Percentiles rank a stretch among this genome's conserved stretches.
phyloP scores from a whole-genome alignment of 2,113 vertebrate genomes.

The Forbesichthys agassizii region DNA sequence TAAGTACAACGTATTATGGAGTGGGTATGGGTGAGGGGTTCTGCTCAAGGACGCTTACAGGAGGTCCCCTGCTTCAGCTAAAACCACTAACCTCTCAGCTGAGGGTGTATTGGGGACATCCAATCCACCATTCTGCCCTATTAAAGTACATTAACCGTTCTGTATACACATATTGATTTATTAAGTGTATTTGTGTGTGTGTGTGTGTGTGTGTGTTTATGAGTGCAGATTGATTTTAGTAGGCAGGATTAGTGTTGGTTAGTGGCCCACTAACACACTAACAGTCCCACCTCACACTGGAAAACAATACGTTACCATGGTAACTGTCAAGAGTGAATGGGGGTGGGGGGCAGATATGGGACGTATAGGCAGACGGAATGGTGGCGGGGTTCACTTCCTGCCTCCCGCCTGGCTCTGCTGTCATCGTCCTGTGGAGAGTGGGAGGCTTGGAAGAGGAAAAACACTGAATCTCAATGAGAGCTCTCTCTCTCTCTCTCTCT shows the following conservation, averaged over 20 bases:
- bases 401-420: conserved; percentile 50
- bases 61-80: too few relatives aligned
- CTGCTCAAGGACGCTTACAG: too few relatives aligned
- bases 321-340: conserved; percentile 65
- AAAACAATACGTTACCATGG: conserved; percentile 67
- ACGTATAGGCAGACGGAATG: conserved; percentile 51
- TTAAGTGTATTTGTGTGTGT: conserved; percentile 30
- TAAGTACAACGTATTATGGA: too few relatives aligned
- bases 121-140: too few relatives aligned
- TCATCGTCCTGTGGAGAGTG: conserved; percentile 62
- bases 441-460: conserved; percentile 65
- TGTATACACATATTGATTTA: too few relatives aligned
- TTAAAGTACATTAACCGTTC: background rate
- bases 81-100: too few relatives aligned
- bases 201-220: conserved; percentile 35
- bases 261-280: background rate
- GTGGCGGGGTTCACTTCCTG: conserved; percentile 39
- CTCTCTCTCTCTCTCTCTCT: conserved; percentile 37
- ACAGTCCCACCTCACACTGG: conserved; percentile 27
- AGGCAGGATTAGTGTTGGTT: conserved; percentile 21
- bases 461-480: conserved; percentile 76
- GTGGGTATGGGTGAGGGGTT: too few relatives aligned
- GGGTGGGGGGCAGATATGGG: conserved; percentile 47
- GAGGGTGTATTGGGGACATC: too few relatives aligned
- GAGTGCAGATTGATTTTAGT: conserved; percentile 14